Base-by-base conservation (phyloP, 2,888 invertebrate genomes). In the Orthosia gracilis region DNA sequence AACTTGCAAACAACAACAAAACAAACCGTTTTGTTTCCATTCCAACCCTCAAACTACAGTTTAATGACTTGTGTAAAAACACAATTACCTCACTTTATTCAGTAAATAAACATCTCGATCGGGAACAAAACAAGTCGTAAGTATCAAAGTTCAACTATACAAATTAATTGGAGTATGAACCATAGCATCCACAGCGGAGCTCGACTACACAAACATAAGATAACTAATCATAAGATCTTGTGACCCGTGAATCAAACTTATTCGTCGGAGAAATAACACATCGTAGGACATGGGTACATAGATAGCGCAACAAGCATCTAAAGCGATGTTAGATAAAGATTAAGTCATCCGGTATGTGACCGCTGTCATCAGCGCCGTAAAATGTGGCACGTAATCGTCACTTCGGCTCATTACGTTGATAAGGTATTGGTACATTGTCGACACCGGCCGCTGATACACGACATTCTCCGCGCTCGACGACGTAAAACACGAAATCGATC, bases 401-500 rank as follows among this genome's bases (percentile, higher is more conserved):
- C 40, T 50, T 54, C 68, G 50, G 61, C 73, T 80, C 85, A 75
- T 83, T 74, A 75, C 18, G 54, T 70, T 72, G 79, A 82, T 85
- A 85, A 83, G 74, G 62, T 49, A 80, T 85, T 68, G 65, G 59
- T 55, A 70, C 73, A 72, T 63, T 79, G 73, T 81, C 69, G 61
- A 78, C 65, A 12, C 73, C 65, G 58, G 55, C 68, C 52, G 52
- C 78, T 63, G 69, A 69, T 76, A 81, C 76, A 76, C 66, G 65
- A 73, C 67, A 67, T 73, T 77, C 82, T 69, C 40, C 50, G 31
- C 54, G 57, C 49, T 68, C 69, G 61, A 49, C 83, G 86, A 83
- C 89, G 89, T 91, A 88, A 91, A 90, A 89, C 85, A 89, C 82
- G 83, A 80, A 87, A 88, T 88, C 87, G 89, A 91, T 90, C 73